phyloP scores from a whole-genome alignment of 2,113 vertebrate species.

The Crocuta crocuta region DNA sequence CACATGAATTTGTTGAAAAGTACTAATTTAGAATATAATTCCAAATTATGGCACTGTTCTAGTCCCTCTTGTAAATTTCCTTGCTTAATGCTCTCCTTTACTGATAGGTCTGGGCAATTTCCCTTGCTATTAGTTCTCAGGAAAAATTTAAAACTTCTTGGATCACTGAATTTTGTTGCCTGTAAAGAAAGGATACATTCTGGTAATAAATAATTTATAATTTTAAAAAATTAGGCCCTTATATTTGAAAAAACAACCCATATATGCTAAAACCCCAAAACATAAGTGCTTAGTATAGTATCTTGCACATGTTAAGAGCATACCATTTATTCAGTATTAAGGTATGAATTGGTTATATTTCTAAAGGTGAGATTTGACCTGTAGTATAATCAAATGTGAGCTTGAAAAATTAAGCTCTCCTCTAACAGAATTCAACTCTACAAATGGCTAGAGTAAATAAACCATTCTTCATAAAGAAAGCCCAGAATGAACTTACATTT shows the following conservation, averaged over 20 bases:
- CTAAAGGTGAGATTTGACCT: neutral
- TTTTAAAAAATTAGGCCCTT: neutral
- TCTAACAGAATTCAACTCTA: conserved; percentile 2
- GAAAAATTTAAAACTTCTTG: conserved; percentile 16
- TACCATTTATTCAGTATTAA: neutral
- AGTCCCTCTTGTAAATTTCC: neutral
- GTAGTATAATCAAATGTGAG: neutral
- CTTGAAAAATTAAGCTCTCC: neutral
- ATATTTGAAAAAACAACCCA: neutral
- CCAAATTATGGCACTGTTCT: neutral
- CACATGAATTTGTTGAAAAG: neutral
- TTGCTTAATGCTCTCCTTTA: neutral
- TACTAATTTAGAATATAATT: neutral
- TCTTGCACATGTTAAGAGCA: neutral
- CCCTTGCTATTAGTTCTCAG: neutral
- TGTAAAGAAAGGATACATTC: neutral
- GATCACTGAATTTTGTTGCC: neutral
- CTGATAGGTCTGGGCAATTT: neutral
- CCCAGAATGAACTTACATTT: neutral
- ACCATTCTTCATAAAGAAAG: neutral
- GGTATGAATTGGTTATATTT: neutral
- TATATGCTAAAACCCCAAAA: neutral
- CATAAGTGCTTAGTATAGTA: neutral
- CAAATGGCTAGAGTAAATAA: neutral
- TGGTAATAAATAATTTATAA: neutral